These are phyloP conservation scores for Clostera curtula DNA, from an alignment of 2,888 invertebrate genomes.

Conservation along the genomic window DNA sequence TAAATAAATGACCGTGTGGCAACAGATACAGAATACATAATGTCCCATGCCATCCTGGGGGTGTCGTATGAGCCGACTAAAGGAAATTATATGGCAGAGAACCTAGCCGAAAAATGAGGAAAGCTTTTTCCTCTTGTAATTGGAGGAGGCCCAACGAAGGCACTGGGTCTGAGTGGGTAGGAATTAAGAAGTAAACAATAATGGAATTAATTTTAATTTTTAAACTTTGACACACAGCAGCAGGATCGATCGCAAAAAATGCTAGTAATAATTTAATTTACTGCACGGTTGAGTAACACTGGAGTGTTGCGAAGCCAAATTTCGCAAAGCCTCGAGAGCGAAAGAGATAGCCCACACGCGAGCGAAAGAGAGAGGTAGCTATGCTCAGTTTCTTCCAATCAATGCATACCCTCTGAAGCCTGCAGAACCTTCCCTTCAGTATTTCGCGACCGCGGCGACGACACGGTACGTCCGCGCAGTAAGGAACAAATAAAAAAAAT, in stretches of 20 bases:
- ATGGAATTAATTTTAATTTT: too few relatives aligned
- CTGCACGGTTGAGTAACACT: constrained; percentile 46
- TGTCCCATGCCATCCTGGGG: too few relatives aligned
- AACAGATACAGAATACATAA: too few relatives aligned
- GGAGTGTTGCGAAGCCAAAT: constrained; percentile 57
- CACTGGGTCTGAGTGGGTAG: too few relatives aligned
- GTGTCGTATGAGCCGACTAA: too few relatives aligned
- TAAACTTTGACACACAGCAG: too few relatives aligned
- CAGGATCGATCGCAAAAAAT: constrained; percentile 10
- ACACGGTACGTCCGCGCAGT: constrained; percentile 35
- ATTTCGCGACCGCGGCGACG: constrained; percentile 37
- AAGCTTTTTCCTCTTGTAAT: too few relatives aligned
- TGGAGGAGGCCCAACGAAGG: too few relatives aligned
- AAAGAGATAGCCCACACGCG: constrained; percentile 28
- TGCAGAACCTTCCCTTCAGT: constrained; percentile 54
- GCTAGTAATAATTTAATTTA: constrained; percentile 15
- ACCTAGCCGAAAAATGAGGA: too few relatives aligned
- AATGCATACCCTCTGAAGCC: constrained; percentile 60
- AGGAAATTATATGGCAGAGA: too few relatives aligned
- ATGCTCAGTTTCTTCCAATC: constrained; percentile 63
- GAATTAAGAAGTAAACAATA: too few relatives aligned
- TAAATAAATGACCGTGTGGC: too few relatives aligned
- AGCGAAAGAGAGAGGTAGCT: constrained; percentile 39
- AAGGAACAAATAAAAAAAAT: constrained; percentile 23
- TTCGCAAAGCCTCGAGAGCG: constrained; percentile 46